Evolutionary conservation across 2,888 invertebrate species (phyloP).

Genomic region (Amphiduros pacificus): DNA sequence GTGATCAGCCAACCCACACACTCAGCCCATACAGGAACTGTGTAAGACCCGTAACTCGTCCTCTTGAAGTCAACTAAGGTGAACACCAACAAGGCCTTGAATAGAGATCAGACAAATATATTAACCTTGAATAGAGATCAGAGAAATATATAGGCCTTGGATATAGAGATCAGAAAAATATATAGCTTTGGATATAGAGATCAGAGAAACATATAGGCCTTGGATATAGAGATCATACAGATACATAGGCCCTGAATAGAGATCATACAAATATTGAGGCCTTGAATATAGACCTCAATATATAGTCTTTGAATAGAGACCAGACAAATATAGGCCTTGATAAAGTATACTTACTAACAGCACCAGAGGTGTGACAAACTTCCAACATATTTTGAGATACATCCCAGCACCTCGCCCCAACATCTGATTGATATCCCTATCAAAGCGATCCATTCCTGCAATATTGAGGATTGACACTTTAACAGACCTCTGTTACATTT

Average conservation of each 20-base stretch:
- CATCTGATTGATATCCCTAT: constrained; percentile 54
- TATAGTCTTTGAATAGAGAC: no score
- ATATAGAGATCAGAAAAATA: background rate
- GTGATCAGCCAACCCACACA: constrained; percentile 7
- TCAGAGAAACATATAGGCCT: background rate
- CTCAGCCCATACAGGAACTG: constrained; percentile 13
- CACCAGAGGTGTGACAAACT: constrained; percentile 50
- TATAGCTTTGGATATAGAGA: no score
- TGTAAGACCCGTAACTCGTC: constrained; percentile 3
- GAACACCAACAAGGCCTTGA: constrained; percentile 6
- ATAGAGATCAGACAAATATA: background rate
- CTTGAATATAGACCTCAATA: no score
- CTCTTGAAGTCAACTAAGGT: constrained; percentile 6
- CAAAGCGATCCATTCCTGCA: no score
- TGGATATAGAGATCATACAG: background rate
- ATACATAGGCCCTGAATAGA: no score
- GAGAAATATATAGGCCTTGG: background rate
- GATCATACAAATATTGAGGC: background rate
- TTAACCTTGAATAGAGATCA: background rate
- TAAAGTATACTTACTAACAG: constrained; percentile 44
- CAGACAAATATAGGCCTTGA: no score
- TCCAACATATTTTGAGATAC: constrained; percentile 56
- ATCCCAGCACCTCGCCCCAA: constrained; percentile 48
- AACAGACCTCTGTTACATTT: no score
- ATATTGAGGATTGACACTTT: no score